Conservation (phyloP, 1,140 invertebrate species). For the Drosophila pseudoobscura region DNA sequence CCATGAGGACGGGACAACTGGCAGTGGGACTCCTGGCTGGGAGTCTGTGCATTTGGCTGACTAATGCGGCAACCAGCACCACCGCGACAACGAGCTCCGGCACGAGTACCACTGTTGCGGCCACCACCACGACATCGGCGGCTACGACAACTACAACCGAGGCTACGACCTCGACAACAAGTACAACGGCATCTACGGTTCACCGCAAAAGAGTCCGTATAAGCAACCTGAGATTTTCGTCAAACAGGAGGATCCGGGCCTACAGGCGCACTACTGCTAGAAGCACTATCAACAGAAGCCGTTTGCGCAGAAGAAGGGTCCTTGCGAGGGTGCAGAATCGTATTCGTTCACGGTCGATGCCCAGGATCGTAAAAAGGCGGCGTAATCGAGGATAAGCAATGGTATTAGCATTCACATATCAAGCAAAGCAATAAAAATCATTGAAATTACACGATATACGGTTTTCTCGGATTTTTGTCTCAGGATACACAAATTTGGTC, state of each 20-base stretch:
- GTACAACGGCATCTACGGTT: constrained; percentile 1
- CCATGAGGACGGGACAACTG: constrained; percentile 27
- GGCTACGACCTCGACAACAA: background rate
- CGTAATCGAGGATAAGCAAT: constrained; percentile 1
- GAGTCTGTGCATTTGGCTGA: constrained; percentile 23
- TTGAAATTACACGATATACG: too few species aligned
- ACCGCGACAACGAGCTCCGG: too few species aligned
- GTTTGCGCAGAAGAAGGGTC: background rate
- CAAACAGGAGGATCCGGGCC: background rate
- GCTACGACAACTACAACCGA: constrained; percentile 1
- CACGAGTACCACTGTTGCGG: too few species aligned
- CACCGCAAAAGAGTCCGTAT: constrained; percentile 9
- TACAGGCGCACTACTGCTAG: background rate
- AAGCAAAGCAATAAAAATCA: too few species aligned
- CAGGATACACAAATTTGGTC: too few species aligned
- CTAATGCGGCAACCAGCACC: background rate
- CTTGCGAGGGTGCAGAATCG: background rate
- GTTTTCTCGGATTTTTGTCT: too few species aligned
- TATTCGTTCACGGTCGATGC: too few species aligned
- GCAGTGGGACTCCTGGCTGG: constrained; percentile 14
- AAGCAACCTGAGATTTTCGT: background rate
- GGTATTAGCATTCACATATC: too few species aligned
- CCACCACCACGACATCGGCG: background rate
- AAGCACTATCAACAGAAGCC: background rate
- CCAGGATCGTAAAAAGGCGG: background rate